A percentile compares a stretch with the other conserved stretches of the same genome.
Conservation (phyloP, 2,113 vertebrate species). For the Oryzias javanicus region DNA sequence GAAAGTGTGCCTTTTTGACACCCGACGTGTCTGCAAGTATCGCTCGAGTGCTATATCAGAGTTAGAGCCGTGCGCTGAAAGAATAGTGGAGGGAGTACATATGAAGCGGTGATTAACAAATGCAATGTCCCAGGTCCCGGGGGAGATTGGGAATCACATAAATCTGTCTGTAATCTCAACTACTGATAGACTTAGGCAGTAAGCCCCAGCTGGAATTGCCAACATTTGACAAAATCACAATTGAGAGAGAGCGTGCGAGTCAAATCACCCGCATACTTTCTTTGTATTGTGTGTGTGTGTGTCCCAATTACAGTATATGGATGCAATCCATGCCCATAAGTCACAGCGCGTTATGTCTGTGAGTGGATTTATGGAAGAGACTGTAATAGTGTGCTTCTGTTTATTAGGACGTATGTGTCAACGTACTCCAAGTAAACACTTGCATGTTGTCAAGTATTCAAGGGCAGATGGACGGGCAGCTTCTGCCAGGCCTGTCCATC, state of each 20-base stretch:
- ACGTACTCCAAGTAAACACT: slow-evolving; percentile 36
- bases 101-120: slow-evolving; percentile 69
- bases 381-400: slow-evolving; percentile 40
- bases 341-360: slow-evolving; percentile 34
- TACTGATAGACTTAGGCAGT: slow-evolving; percentile 73
- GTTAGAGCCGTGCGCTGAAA: slow-evolving; percentile 21
- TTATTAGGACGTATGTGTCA: slow-evolving; percentile 47
- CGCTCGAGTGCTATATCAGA: slow-evolving; percentile 39
- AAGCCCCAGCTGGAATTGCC: slow-evolving; percentile 68
- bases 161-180: slow-evolving; percentile 78
- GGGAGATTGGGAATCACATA: slow-evolving; percentile 70
- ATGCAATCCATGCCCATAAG: slow-evolving; percentile 45
- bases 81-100: slow-evolving; percentile 56
- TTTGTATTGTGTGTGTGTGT: slow-evolving; percentile 29
- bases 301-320: slow-evolving; percentile 51
- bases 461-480: slow-evolving; percentile 73
- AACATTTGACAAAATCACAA: slow-evolving; percentile 74
- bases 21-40: slow-evolving; percentile 9
- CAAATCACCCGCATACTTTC: slow-evolving; percentile 34
- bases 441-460: slow-evolving; percentile 54
- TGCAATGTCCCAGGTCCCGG: slow-evolving; percentile 61
- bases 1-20: not conserved
- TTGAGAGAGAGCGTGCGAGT: slow-evolving; percentile 35
- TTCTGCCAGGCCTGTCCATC: slow-evolving; percentile 62
- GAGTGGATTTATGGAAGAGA: slow-evolving; percentile 40